Evolutionary conservation across 2,888 invertebrate genomes (phyloP), one percentile per base, ranked within the genome.

Genomic region (Dioctria rufipes): DNA sequence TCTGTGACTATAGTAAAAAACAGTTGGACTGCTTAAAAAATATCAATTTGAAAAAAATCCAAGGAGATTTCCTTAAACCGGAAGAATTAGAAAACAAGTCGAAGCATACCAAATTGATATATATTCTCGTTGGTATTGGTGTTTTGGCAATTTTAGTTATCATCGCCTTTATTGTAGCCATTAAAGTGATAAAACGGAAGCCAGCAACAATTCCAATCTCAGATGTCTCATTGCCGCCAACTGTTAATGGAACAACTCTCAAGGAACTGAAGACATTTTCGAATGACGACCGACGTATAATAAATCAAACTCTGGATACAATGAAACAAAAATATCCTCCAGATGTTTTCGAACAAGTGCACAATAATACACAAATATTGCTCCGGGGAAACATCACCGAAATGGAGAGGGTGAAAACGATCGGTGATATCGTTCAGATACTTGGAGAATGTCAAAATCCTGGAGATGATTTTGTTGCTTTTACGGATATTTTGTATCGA

Each of bases 21-120:
- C 84, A 84, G 0, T 63, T 88, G 37, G 85, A 85, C 63, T 89
- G 89, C 77, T 81, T 82, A 65, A 85, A 86, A 39, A 86, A 86
- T 81, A 83, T 83, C 67, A 86, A 85, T 6, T 80, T 86, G 61
- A 85, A 85, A 73, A 85, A 85, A 73, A 84, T 86, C 51, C 83
- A 86, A 11, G 87, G 86, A 0, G 83, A 85, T 8, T 89, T 87
- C 81, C 85, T 86, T 9, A 85, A 87, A 3, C 85, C 86, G 37
- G 85, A 87, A 78, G 86, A 87, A 61, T 51, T 86, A 39, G 86
- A 84, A 42, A 83, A 81, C n/a, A 80, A 82, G 37, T 13, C 58
- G 4, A 78, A 71, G n/a, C 54, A 81, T 4, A 54, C 46, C 8
- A 63, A 75, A 9, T 51, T 80, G 51, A 51, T 80, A 49, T 83